Evolutionary conservation across 2,797 vertebrate genomes (phyloP), one percentile per base, ranked within the genome.

Genomic region (Malacoctenus gilli): DNA sequence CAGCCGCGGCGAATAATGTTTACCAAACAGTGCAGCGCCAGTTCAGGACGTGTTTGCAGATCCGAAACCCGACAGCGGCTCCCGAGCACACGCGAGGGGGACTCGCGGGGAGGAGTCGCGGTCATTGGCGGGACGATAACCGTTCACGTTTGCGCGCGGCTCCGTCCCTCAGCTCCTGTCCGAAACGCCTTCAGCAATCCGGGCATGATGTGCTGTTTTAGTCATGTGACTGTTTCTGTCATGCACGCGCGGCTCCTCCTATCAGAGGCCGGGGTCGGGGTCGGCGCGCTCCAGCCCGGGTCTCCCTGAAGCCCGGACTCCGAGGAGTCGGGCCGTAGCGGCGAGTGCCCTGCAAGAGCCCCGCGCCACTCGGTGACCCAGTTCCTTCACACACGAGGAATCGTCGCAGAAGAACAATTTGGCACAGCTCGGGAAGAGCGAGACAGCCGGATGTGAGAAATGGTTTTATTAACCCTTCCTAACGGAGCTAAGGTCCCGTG

Each of bases 331-430:
- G 64, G 72, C 68, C 77, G 64, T 68, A 77, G 79, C 73, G 72
- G 74, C 75, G 56, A 61, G 61, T n/a, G 47, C 66, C 60, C 50
- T 58, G 68, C 72, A 83, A 67, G 64, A 69, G 66, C 76, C 57
- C n/a, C n/a, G n/a, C n/a, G n/a, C n/a, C 34, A 63, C 79, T 75
- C 74, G 54, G 65, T 85, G 87, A 90, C 88, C 86, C 76, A 90
- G 80, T 85, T 86, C 79, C 85, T 86, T 86, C 81, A 85, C 50
- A 34, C 58, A 68, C 52, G 77, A 83, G 79, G 70, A 85, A 74
- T 78, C 59, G 59, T 80, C 22, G 40, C 56, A 76, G 77, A 78
- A 77, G 67, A 86, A 68, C 77, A 63, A 84, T 87, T 88, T 83
- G 72, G 75, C 72, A 77, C 57, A 3, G 58, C 73, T 55, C 54